phyloP scores from a whole-genome alignment of 2,113 vertebrate species.

The Cygnus buccinator region DNA sequence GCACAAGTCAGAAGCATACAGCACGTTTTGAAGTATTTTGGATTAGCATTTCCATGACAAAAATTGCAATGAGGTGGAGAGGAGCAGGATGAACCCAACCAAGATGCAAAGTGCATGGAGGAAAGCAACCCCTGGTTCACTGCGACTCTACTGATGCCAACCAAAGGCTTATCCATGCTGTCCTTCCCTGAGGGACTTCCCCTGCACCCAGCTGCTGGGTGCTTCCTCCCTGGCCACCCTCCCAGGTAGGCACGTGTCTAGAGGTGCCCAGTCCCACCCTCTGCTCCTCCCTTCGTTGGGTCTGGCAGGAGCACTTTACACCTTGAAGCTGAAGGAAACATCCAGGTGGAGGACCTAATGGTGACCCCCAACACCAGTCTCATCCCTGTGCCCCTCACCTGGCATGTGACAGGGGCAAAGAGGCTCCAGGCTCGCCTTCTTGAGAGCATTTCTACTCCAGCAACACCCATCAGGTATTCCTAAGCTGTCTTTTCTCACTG shows the following conservation, averaged over 20 bases:
- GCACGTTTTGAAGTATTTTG: not conserved
- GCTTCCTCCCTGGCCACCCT: not conserved
- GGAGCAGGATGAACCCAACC: not conserved
- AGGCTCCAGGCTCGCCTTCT: too few relatives aligned
- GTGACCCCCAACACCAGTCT: too few relatives aligned
- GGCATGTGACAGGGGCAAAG: too few relatives aligned
- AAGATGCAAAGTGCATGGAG: accelerated
- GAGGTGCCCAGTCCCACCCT: not conserved
- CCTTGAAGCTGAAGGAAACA: too few relatives aligned
- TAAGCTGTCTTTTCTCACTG: not conserved
- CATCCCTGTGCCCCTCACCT: too few relatives aligned
- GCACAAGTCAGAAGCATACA: not conserved
- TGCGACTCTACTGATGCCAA: not conserved
- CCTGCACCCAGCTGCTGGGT: accelerated
- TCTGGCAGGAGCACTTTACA: too few relatives aligned
- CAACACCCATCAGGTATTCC: not conserved
- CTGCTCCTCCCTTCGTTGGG: not conserved
- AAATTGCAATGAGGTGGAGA: not conserved
- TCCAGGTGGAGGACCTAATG: too few relatives aligned
- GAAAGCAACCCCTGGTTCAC: not conserved
- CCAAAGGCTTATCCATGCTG: not conserved
- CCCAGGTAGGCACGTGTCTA: too few relatives aligned
- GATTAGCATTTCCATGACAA: not conserved
- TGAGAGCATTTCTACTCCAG: too few relatives aligned
- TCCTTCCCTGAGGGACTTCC: not conserved